Evolutionary conservation across 2,113 vertebrate species (phyloP).

Genomic region (Sinocyclocheilus rhinocerous): DNA sequence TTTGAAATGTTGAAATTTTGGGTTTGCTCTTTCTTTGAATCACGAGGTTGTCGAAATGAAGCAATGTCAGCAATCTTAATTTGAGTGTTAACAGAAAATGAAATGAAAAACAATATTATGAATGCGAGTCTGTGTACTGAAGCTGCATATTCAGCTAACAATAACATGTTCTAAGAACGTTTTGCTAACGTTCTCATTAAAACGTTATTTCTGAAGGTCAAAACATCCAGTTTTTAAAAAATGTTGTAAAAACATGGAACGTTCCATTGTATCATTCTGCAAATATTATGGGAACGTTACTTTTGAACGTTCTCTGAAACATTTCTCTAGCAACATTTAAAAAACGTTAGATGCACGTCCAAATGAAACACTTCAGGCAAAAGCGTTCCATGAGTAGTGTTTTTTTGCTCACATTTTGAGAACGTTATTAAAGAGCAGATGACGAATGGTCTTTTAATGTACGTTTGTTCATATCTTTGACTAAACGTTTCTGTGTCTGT

Average conservation of each 20-base stretch:
- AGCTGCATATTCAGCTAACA: no score
- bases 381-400: not conserved
- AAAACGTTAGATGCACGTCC: not conserved
- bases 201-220: not conserved
- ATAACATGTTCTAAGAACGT: no score
- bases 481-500: not conserved
- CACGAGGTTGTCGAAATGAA: not conserved
- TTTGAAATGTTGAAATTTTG: not conserved
- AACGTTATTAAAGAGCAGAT: not conserved
- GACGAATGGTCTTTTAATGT: not conserved
- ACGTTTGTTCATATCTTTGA: not conserved
- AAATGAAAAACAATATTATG: no score
- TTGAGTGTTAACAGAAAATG: not conserved
- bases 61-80: not conserved
- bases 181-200: no score
- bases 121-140: no score
- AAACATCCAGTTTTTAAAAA: not conserved
- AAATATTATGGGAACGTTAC: not conserved
- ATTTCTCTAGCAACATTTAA: not conserved
- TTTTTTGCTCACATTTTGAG: not conserved
- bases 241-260: not conserved
- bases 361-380: not conserved
- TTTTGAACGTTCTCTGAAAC: not conserved
- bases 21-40: not conserved
- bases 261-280: not conserved